These are phyloP conservation scores for Actinernus sp. DNA, from an alignment of 92 coral and sea anemone genomes.

Conservation along the genomic window DNA sequence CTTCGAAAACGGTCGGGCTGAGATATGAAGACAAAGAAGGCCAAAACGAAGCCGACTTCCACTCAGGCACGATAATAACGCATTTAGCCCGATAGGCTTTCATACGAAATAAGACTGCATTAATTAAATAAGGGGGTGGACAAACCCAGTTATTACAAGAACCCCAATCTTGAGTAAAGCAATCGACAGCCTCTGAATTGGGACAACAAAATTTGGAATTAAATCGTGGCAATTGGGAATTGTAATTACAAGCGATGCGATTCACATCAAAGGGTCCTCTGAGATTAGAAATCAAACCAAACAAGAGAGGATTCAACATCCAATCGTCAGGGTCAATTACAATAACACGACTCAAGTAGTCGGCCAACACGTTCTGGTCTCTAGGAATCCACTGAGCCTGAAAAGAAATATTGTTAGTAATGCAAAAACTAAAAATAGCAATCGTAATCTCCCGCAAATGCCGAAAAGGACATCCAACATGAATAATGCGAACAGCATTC, in stretches of 20 bases:
- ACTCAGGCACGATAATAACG: slow-evolving; percentile 28
- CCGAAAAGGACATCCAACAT: slow-evolving; percentile 17
- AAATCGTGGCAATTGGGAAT: slow-evolving; percentile 35
- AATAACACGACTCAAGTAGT: slow-evolving; percentile 51
- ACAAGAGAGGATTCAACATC: slow-evolving; percentile 25
- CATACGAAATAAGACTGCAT: slow-evolving; percentile 53
- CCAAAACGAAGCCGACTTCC: slow-evolving; percentile 47
- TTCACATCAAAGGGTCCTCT: slow-evolving; percentile 63
- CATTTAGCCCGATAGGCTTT: slow-evolving; percentile 39
- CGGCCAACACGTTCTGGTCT: slow-evolving; percentile 35
- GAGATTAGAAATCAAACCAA: slow-evolving; percentile 7
- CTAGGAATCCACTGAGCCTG: slow-evolving; percentile 63
- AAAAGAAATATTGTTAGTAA: slow-evolving; percentile 31
- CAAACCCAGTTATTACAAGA: slow-evolving; percentile 25
- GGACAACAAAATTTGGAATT: slow-evolving; percentile 58
- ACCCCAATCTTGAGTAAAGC: slow-evolving; percentile 61
- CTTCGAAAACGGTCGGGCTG: too few species aligned
- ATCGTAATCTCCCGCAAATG: slow-evolving; percentile 35
- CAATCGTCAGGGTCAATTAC: slow-evolving; percentile 67
- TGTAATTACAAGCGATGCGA: slow-evolving; percentile 43
- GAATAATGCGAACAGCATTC: slow-evolving; percentile 42
- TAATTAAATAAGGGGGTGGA: slow-evolving; percentile 53
- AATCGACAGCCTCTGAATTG: slow-evolving; percentile 56
- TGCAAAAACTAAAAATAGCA: slow-evolving; percentile 17
- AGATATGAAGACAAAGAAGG: slow-evolving; percentile 42